Percentiles rank a stretch among this genome's conserved stretches.
Evolutionary conservation across 2,888 invertebrate species (phyloP).

Genomic region (Eurois occulta): DNA sequence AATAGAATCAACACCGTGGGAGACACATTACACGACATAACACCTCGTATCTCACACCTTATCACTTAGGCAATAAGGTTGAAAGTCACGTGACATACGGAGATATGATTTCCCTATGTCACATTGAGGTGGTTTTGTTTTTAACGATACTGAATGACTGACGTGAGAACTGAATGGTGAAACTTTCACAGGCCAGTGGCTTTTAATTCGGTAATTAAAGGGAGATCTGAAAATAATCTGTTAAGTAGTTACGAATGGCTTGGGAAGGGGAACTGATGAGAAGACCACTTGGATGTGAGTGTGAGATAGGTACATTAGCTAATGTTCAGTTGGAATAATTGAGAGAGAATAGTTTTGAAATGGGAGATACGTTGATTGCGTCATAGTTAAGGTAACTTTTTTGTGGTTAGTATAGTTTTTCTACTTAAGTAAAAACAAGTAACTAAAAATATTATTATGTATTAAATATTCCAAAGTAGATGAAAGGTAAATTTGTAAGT

Average conservation of each 20-base stretch:
- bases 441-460: not conserved
- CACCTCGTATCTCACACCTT: constrained; percentile 61
- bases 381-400: not conserved
- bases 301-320: constrained; percentile 31
- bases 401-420: not conserved
- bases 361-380: not conserved
- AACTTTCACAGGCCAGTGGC: constrained; percentile 82
- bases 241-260: constrained; percentile 69
- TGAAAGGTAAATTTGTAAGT: not conserved
- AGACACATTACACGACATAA: constrained; percentile 70
- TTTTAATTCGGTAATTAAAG: constrained; percentile 73
- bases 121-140: constrained; percentile 80
- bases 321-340: constrained; percentile 9
- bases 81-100: constrained; percentile 47
- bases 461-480: not conserved
- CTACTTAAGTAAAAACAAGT: not conserved
- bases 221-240: constrained; percentile 68
- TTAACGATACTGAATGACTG: constrained; percentile 83
- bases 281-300: constrained; percentile 39
- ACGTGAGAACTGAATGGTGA: constrained; percentile 84
- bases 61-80: constrained; percentile 63
- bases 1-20: constrained; percentile 81
- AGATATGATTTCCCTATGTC: constrained; percentile 65
- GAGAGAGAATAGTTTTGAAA: not conserved
- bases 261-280: constrained; percentile 61